Conservation (phyloP, 2,797 vertebrate species). For the Vespertilio murinus region DNA sequence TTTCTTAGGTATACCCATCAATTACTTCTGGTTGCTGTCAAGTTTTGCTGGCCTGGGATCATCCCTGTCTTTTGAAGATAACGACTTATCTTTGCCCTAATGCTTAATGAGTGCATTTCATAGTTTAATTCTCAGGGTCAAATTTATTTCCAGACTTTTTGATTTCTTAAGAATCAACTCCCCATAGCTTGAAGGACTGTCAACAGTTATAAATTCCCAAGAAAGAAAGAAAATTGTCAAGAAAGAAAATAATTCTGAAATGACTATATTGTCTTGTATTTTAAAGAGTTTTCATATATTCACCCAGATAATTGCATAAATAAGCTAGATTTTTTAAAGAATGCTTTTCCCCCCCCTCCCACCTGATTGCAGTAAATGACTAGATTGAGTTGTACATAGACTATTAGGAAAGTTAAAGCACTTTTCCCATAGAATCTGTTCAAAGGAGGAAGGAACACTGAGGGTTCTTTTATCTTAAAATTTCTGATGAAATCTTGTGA, state of each 20-base stretch:
- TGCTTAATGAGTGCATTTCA: neutral
- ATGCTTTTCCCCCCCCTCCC: neutral
- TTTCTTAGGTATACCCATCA: neutral
- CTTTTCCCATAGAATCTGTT: neutral
- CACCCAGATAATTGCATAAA: neutral
- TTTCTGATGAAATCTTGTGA: neutral
- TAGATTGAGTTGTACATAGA: neutral
- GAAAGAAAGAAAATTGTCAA: neutral
- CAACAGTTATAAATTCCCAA: neutral
- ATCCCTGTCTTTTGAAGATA: neutral
- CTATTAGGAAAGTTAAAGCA: neutral
- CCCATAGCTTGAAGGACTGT: neutral
- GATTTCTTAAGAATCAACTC: neutral
- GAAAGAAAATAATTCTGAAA: conserved; percentile 16
- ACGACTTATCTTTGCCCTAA: neutral
- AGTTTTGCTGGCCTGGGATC: neutral
- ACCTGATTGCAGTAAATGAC: neutral
- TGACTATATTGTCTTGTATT: neutral
- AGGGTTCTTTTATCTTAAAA: neutral
- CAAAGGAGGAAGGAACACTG: neutral
- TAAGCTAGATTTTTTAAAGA: neutral
- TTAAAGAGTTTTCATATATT: neutral
- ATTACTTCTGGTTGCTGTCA: neutral
- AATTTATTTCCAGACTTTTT: neutral
- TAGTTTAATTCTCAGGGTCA: conserved; percentile 26